Evolutionary conservation across 2,888 invertebrate species (phyloP), one percentile per base, ranked within the genome.

Genomic region (Sicus ferrugineus): DNA sequence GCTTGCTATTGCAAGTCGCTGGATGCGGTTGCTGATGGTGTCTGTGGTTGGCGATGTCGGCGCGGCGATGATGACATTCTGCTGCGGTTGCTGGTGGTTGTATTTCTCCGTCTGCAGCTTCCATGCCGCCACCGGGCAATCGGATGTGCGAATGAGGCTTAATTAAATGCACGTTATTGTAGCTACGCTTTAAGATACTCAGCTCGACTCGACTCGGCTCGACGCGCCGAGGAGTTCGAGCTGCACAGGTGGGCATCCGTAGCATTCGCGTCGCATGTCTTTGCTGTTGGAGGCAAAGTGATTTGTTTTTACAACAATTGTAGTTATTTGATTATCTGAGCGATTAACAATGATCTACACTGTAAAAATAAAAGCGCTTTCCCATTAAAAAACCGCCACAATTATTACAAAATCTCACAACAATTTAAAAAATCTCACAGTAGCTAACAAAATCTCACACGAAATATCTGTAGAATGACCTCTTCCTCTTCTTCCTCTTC

Each of bases 71-170:
- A 59, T 26, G 42, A 2, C n/a, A n/a, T n/a, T n/a, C n/a, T n/a
- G n/a, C n/a, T n/a, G n/a, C n/a, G n/a, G n/a, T 30, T 42, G 42
- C 14, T 9, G 42, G 42, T 42, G 42, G n/a, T n/a, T 42, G 42
- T 46, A 14, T 23, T 28, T 61, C n/a, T 38, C 11, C 38, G n/a
- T 50, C 7, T 23, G 21, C 2, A 16, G 31, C 46, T 21, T n/a
- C n/a, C n/a, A n/a, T n/a, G n/a, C n/a, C n/a, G n/a, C 14, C 38
- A 38, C 19, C 38, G 3, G 30, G 68, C 59, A 65, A 68, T 46
- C 70, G 70, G 68, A 71, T 71, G 68, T 65, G 68, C 61, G 65
- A 71, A 71, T 71, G 70, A 68, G 54, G 68, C 68, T 71, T 68
- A 71, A 71, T 71, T 71, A 71, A 71, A 71, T 71, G 65, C 65